phyloP scores from a whole-genome alignment of 2,888 invertebrate species.

The Ypsolopha sequella region DNA sequence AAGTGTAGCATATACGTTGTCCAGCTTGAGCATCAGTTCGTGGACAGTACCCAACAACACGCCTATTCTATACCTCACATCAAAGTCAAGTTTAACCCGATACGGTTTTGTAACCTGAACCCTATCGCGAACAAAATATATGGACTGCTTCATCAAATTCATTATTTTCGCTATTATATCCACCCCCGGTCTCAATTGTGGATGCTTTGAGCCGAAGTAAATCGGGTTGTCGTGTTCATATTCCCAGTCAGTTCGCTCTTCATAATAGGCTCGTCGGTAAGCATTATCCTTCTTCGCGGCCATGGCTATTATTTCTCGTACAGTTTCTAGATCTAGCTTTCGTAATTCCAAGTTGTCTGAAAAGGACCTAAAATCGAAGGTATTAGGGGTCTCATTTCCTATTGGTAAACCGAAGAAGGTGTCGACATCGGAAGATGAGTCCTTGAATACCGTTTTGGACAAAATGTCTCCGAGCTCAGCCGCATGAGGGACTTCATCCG shows the following conservation, averaged over 20 bases:
- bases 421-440: background rate
- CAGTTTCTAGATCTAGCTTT: no score
- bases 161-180: constrained; percentile 9
- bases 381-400: no score
- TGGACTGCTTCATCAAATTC: constrained; percentile 23
- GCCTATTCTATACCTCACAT: constrained; percentile 17
- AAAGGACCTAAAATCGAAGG: no score
- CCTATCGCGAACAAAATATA: constrained; percentile 21
- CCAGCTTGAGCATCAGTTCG: constrained; percentile 22
- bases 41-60: constrained; percentile 21
- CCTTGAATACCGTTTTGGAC: background rate
- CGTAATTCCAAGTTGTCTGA: no score
- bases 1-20: constrained; percentile 15
- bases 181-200: background rate
- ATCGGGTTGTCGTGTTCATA: no score
- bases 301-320: no score
- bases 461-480: background rate
- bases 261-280: no score
- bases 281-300: no score
- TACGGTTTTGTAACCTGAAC: constrained; percentile 15
- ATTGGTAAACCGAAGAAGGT: background rate
- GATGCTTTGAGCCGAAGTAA: no score
- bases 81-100: constrained; percentile 9
- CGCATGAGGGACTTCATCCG: background rate
- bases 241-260: no score